Evolutionary conservation across 1,140 invertebrate genomes (phyloP).

Genomic region (Drosophila varians): DNA sequence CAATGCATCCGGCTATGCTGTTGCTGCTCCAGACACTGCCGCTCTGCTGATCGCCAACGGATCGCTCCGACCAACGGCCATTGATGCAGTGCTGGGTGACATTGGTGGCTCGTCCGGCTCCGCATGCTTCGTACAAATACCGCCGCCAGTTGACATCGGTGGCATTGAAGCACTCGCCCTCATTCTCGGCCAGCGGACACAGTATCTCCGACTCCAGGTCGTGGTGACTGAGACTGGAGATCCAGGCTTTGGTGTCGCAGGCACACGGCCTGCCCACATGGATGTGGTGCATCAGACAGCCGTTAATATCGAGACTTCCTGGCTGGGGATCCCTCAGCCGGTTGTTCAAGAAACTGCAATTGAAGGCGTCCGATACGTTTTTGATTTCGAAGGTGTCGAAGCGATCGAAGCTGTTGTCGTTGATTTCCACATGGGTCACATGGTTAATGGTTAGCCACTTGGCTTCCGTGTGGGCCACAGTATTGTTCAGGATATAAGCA

Average conservation of each 20-base stretch:
- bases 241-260: conserved; percentile 44
- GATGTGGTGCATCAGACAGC: conserved; percentile 53
- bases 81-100: conserved; percentile 46
- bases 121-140: conserved; percentile 69
- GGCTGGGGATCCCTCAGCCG: conserved; percentile 42
- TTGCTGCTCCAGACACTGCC: not conserved
- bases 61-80: conserved; percentile 14
- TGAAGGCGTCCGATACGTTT: conserved; percentile 17
- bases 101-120: conserved; percentile 7
- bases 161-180: conserved; percentile 66
- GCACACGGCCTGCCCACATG: conserved; percentile 48
- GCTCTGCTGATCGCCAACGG: conserved; percentile 2
- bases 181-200: conserved; percentile 37
- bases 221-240: conserved; percentile 43
- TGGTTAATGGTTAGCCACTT: conserved; percentile 65
- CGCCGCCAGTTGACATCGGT: conserved; percentile 45
- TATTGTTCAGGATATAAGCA: conserved; percentile 54
- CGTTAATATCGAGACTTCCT: conserved; percentile 64
- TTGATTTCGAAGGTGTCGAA: conserved; percentile 57
- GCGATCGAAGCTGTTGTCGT: conserved; percentile 61
- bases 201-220: conserved; percentile 71
- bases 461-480: conserved; percentile 38
- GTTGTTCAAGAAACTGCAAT: conserved; percentile 72
- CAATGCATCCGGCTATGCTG: not conserved
- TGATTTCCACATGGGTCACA: conserved; percentile 49